Conservation (phyloP, 2,113 vertebrate genomes). For the Tragelaphus imberbis region DNA sequence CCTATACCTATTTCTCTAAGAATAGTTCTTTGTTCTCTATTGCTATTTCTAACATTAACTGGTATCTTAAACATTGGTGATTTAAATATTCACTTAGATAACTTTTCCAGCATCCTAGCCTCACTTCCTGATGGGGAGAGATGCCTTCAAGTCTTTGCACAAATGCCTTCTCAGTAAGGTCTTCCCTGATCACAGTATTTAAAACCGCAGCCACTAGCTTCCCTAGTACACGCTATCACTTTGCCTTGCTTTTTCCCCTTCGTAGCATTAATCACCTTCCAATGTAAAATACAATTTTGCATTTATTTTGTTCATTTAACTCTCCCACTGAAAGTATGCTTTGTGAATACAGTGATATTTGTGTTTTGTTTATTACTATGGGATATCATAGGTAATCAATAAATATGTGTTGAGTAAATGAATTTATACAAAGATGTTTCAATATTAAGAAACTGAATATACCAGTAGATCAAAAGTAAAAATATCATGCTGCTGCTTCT, state of each 20-base stretch:
- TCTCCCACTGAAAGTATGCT: not conserved
- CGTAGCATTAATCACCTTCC: not conserved
- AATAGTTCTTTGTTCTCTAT: not conserved
- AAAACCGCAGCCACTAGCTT: not conserved
- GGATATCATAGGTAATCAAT: not conserved
- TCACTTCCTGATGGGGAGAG: not conserved
- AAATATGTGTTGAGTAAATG: not conserved
- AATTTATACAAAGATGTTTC: not conserved
- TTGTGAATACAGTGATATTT: not conserved
- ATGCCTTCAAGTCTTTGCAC: not conserved
- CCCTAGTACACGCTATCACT: not conserved
- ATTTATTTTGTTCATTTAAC: not conserved
- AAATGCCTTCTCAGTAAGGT: not conserved
- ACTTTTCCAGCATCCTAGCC: not conserved
- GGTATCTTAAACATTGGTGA: not conserved
- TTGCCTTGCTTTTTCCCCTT: not conserved
- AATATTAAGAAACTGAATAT: not conserved
- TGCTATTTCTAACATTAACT: not conserved
- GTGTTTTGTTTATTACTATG: not conserved
- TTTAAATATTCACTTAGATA: constrained; percentile 38
- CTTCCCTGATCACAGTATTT: not conserved
- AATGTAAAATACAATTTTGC: not conserved
- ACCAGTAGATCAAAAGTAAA: not conserved
- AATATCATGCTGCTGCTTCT: not conserved
- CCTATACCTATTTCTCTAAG: not conserved